Base-by-base conservation (phyloP, 2,113 vertebrate genomes). In the Neodon shergylaensis region DNA sequence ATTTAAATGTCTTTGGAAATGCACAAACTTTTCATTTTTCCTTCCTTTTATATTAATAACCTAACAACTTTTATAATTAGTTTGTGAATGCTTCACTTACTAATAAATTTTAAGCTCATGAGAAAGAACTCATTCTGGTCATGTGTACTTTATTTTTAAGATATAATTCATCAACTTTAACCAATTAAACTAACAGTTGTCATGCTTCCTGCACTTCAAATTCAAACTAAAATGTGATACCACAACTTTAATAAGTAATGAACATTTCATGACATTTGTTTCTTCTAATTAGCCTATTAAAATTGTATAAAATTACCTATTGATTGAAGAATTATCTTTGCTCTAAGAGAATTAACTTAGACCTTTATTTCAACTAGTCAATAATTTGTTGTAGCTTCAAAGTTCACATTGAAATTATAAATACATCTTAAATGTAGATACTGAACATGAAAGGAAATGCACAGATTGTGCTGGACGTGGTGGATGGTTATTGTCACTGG, bases 161-260 rank as follows among this genome's bases (percentile, higher is more conserved):
- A 96, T 47, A 44, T 24, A 97, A 93, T 98, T 96, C 96, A 97
- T 98, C 96, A 98, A 72, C 31, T 95, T 95, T 87, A 95, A 84
- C 90, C 98, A 98, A 98, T 98, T 98, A 97, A 96, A 96, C 81
- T 96, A 47, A 79, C 61, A 97, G 95, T 98, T 98, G 92, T 92
- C 97, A 92, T 92, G 83, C 88, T 86, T 98, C 76, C 97, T 97
- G 74, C 92, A 91, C 90, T 98, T 97, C 90, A 90, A 92, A 97
- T 96, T 98, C 94, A 98, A 98, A 98, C 98, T 97, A 98, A 97
- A 98, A 98, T 98, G 98, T 97, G 93, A 97, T 98, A 97, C 93
- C 68, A 95, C 72, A 95, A 97, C 78, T 97, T 97, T 97, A 94
- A 85, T 95, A 98, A 82, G 44, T 96, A 98, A 97, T 96, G 95